phyloP scores from a whole-genome alignment of 2,888 invertebrate species.

The Alentia gelatinosa region DNA sequence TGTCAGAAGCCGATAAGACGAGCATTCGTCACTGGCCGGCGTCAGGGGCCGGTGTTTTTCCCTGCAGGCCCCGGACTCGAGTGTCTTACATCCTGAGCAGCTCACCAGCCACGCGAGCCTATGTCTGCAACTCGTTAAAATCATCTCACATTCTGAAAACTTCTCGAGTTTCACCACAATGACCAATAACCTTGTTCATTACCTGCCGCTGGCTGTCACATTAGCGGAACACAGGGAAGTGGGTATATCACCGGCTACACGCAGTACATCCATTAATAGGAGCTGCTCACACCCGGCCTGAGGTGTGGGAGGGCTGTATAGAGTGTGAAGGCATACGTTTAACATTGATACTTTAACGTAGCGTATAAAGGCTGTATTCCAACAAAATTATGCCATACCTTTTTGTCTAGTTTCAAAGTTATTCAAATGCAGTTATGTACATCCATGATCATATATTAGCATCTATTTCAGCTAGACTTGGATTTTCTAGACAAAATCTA shows the following conservation, averaged over 20 bases:
- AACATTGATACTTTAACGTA: too few relatives aligned
- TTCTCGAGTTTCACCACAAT: not conserved
- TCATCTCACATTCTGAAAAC: not conserved
- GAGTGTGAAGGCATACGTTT: too few relatives aligned
- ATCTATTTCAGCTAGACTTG: too few relatives aligned
- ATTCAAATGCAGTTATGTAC: too few relatives aligned
- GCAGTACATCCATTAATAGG: not conserved
- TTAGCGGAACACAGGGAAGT: not conserved
- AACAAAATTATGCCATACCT: too few relatives aligned
- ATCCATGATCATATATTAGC: too few relatives aligned
- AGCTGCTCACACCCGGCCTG: too few relatives aligned
- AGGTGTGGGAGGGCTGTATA: too few relatives aligned
- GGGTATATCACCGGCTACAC: not conserved
- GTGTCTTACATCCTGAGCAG: not conserved
- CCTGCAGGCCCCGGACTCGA: not conserved
- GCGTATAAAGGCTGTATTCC: too few relatives aligned
- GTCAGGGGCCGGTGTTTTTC: not conserved
- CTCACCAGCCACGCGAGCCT: not conserved
- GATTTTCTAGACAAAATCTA: too few relatives aligned
- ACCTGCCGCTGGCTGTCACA: not conserved
- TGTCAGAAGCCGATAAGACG: not conserved
- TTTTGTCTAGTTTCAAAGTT: too few relatives aligned
- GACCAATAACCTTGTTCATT: not conserved
- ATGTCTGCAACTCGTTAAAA: not conserved
- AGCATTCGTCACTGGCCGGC: not conserved